Evolutionary conservation across 2,113 vertebrate species (phyloP), one percentile per base, ranked within the genome.

Genomic region (Mustelus asterias): DNA sequence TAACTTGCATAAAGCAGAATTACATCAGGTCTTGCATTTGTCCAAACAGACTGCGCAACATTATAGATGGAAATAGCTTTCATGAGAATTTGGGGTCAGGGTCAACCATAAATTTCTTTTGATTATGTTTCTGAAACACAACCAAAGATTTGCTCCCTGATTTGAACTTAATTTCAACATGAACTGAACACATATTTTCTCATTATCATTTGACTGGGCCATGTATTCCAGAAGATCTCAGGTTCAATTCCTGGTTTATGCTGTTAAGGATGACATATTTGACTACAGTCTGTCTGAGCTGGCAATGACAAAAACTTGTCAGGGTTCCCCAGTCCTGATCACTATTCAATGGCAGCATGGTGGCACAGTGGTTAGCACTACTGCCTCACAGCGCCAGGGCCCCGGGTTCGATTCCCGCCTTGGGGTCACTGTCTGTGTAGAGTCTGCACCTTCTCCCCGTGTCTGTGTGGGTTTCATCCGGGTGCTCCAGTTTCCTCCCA

Each of bases 1-100:
- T 60, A 92, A 92, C 33, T 92, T 67, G 29, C 29, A 60, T 18
- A 93, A 67, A n/a, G n/a, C n/a, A 41, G n/a, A 93, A 93, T 37
- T 63, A 65, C 54, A 92, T 92, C 89, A 63, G 58, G n/a, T 65
- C 58, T 67, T 93, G 89, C 16, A 37, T 67, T 93, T 65, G 37
- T 58, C 89, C 65, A 92, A 65, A 60, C 37, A 93, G 63, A 93
- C 8, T 41, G 0, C 29, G 58, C 33, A 65, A 67, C 14, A n/a
- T 93, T 93, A 65, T 83, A 37, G 9, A 65, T 67, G 60, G 33
- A 93, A 93, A 93, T 67, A 22, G 60, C 60, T 93, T 93, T 93
- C 9, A 37, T 93, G 89, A 65, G 60, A 67, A 8, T 11, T 67
- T 65, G 60, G 60, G 89, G 63, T 37, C 16, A 1, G 63, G 89